Percentiles rank a stretch among this genome's conserved stretches.
phyloP scores from a whole-genome alignment of 2,113 vertebrate genomes.

The Cheirogaleus medius region DNA sequence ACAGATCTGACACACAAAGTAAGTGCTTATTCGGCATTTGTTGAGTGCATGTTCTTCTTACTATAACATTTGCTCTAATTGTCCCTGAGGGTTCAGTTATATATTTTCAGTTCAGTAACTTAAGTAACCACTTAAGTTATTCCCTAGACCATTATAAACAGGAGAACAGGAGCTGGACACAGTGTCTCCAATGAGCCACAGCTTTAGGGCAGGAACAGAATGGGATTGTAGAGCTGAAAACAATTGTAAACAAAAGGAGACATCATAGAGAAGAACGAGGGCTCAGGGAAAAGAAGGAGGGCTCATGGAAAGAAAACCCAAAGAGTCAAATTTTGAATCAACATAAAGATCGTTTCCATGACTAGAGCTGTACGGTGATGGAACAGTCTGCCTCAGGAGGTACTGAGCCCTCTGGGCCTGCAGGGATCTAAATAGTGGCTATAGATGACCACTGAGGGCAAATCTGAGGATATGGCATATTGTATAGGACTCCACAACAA shows the following conservation, averaged over 20 bases:
- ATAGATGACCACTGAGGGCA: not conserved
- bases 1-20: constrained; percentile 26
- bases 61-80: constrained; percentile 12
- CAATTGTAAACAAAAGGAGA: not conserved
- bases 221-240: not conserved
- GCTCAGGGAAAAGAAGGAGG: not conserved
- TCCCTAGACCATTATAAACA: constrained; percentile 47
- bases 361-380: not conserved
- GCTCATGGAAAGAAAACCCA: not conserved
- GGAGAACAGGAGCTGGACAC: not conserved
- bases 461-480: not conserved
- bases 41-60: not conserved
- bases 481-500: not conserved
- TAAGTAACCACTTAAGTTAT: constrained; percentile 38
- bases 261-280: not conserved
- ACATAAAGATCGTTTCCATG: not conserved
- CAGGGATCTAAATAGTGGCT: not conserved
- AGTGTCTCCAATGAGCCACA: constrained; percentile 15
- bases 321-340: not conserved
- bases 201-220: not conserved
- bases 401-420: not conserved
- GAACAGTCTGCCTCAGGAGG: not conserved
- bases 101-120: not conserved
- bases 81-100: constrained; percentile 34
- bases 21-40: constrained; percentile 44